Conservation (phyloP, 2,797 vertebrate species). For the Eupleurogrammus muticus region DNA sequence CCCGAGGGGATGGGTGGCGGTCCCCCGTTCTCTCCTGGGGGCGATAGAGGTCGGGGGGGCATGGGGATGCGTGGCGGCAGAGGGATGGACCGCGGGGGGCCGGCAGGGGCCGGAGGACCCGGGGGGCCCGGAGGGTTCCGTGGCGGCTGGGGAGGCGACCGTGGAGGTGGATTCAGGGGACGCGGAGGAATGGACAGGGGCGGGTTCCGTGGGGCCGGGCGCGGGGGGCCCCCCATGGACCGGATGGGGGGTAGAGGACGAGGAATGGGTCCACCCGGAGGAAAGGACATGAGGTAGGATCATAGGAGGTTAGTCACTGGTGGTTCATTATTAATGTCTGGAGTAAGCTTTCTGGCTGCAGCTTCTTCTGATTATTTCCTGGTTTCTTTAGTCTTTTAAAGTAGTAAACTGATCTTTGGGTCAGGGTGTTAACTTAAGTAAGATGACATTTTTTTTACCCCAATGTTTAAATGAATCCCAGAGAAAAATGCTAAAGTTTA, state of each 20-base stretch:
- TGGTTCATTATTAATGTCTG: neutral
- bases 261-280: slow-evolving; percentile 94
- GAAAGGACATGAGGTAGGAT: slow-evolving; percentile 94
- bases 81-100: slow-evolving; percentile 91
- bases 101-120: slow-evolving; percentile 83
- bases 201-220: slow-evolving; percentile 88
- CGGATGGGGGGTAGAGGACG: slow-evolving; percentile 89
- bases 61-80: slow-evolving; percentile 93
- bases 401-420: too few relatives aligned
- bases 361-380: too few relatives aligned
- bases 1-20: slow-evolving; percentile 91
- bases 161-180: slow-evolving; percentile 93
- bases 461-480: too few relatives aligned
- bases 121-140: slow-evolving; percentile 91
- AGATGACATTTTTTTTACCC: too few relatives aligned
- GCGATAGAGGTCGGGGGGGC: slow-evolving; percentile 92
- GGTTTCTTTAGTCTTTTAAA: too few relatives aligned
- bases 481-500: too few relatives aligned
- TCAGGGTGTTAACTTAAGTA: too few relatives aligned
- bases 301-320: too few relatives aligned
- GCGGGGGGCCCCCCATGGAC: slow-evolving; percentile 94
- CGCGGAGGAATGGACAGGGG: slow-evolving; percentile 94
- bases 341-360: too few relatives aligned
- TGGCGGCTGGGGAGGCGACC: slow-evolving; percentile 92
- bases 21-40: slow-evolving; percentile 92